A percentile compares a stretch with the other conserved stretches of the same genome.
These are phyloP conservation scores for Cryptoprocta ferox DNA, from an alignment of 2,797 vertebrate species.

Conservation along the genomic window DNA sequence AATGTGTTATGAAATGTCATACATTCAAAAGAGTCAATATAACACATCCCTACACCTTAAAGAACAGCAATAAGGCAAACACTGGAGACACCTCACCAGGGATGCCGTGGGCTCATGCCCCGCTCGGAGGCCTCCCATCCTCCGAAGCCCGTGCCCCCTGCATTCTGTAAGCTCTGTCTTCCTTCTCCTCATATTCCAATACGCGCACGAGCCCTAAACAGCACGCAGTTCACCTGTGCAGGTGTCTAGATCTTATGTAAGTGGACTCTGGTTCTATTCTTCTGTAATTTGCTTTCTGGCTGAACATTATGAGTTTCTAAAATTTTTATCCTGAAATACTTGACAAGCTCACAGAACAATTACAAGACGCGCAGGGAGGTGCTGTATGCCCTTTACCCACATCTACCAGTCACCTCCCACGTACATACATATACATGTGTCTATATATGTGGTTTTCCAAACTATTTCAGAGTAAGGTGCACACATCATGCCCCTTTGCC, in stretches of 20 bases:
- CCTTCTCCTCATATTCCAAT: no score
- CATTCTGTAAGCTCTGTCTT: rapidly evolving
- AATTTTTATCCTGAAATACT: not conserved
- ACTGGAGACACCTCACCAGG: not conserved
- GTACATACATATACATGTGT: no score
- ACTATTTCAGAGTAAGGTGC: no score
- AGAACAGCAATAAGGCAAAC: not conserved
- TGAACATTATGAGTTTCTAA: not conserved
- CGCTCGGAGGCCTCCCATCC: rapidly evolving
- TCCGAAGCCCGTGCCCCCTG: rapidly evolving
- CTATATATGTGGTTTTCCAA: rapidly evolving
- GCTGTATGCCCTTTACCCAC: not conserved
- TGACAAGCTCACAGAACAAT: not conserved
- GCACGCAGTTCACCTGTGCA: rapidly evolving
- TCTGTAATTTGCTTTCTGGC: not conserved
- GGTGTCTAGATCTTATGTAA: not conserved
- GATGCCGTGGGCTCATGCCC: no score
- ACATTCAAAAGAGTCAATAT: rapidly evolving
- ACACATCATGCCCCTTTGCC: rapidly evolving
- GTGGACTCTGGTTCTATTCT: not conserved
- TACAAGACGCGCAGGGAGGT: not conserved
- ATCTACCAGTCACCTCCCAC: not conserved
- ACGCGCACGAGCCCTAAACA: not conserved
- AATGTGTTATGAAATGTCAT: not conserved
- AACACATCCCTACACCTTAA: not conserved